Percentiles rank a stretch among this genome's conserved stretches.
Evolutionary conservation across 2,797 vertebrate genomes (phyloP).

Genomic region (Echiichthys vipera): DNA sequence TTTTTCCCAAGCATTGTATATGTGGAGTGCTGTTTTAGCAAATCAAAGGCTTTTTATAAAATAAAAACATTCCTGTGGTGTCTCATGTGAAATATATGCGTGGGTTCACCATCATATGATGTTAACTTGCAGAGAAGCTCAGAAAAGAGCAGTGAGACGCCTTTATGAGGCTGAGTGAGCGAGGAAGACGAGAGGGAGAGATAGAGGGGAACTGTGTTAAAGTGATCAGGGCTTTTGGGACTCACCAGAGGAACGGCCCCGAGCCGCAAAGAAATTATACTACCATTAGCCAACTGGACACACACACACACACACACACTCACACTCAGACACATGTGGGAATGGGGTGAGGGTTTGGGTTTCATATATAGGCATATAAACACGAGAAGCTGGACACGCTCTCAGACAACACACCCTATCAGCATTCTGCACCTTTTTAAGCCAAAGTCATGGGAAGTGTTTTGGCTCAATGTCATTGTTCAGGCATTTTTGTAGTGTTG

Average conservation of each 20-base stretch:
- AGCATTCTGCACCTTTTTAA: slow-evolving; percentile 60
- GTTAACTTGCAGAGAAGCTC: slow-evolving; percentile 29
- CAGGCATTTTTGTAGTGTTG: slow-evolving; percentile 46
- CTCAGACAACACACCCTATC: slow-evolving; percentile 64
- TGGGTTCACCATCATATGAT: slow-evolving; percentile 54
- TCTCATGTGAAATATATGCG: slow-evolving; percentile 67
- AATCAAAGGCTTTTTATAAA: slow-evolving; percentile 59
- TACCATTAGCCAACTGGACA: slow-evolving; percentile 84
- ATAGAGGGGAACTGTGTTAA: slow-evolving; percentile 79
- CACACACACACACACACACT: slow-evolving; percentile 78
- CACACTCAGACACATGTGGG: slow-evolving; percentile 74
- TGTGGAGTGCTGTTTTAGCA: slow-evolving; percentile 27
- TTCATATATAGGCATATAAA: slow-evolving; percentile 73
- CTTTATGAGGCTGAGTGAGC: slow-evolving; percentile 56
- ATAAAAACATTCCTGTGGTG: slow-evolving; percentile 73
- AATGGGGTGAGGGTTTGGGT: slow-evolving; percentile 71
- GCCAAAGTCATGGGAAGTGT: slow-evolving; percentile 63
- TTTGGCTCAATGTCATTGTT: slow-evolving; percentile 74
- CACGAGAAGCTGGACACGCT: slow-evolving; percentile 58
- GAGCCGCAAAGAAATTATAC: slow-evolving; percentile 80
- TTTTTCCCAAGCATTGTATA: slow-evolving; percentile 39
- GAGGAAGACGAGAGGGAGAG: slow-evolving; percentile 47
- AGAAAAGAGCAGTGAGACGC: slow-evolving; percentile 31
- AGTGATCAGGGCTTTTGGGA: slow-evolving; percentile 86
- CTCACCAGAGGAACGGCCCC: slow-evolving; percentile 69